These are phyloP conservation scores for Menidia beryllina DNA, from an alignment of 2,113 vertebrate genomes.

Conservation along the genomic window DNA sequence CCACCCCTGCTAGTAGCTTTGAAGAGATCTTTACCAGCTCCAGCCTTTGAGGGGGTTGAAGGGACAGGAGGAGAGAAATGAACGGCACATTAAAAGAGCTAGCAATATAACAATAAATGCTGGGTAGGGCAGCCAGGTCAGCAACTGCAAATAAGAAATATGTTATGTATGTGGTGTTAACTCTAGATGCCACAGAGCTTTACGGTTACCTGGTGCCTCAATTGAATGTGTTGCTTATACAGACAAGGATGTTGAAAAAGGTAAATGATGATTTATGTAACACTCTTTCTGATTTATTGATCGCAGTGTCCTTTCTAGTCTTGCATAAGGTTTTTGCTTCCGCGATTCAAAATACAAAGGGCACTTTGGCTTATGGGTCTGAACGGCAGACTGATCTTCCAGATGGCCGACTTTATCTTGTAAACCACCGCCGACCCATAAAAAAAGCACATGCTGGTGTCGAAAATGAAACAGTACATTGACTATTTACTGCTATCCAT, in stretches of 20 bases:
- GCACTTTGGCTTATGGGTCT: too few relatives aligned
- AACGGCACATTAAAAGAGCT: background rate
- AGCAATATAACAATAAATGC: background rate
- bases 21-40: background rate
- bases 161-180: background rate
- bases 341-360: too few relatives aligned
- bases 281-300: too few relatives aligned
- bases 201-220: too few relatives aligned
- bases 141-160: background rate
- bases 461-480: background rate
- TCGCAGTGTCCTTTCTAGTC: too few relatives aligned
- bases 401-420: too few relatives aligned
- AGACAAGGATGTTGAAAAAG: background rate
- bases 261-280: background rate
- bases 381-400: too few relatives aligned
- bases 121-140: background rate
- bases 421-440: too few relatives aligned
- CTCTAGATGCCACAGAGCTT: too few relatives aligned
- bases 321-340: too few relatives aligned
- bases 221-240: background rate
- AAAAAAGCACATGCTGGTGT: background rate
- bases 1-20: background rate
- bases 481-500: too few relatives aligned
- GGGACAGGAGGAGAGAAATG: background rate
- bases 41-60: background rate